phyloP scores from a whole-genome alignment of 2,888 invertebrate species.

The Yponomeuta evonymella region DNA sequence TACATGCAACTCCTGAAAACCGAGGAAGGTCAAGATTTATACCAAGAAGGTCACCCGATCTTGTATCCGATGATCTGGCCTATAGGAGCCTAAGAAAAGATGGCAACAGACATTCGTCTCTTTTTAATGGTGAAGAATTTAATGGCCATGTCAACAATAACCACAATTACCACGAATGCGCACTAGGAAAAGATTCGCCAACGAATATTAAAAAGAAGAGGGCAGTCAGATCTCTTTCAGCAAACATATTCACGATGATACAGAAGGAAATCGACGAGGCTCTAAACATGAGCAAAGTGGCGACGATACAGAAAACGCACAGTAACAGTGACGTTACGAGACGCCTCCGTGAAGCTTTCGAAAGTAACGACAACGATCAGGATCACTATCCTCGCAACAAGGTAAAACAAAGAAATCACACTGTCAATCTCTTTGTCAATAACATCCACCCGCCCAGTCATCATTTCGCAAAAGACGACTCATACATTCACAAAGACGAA shows the following conservation, averaged over 20 bases:
- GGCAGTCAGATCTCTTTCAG: conserved; percentile 88
- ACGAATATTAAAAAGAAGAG: conserved; percentile 82
- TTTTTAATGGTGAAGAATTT: conserved; percentile 66
- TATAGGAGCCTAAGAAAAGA: conserved; percentile 91
- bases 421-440: conserved; percentile 69
- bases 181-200: conserved; percentile 51
- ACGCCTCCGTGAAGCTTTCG: conserved; percentile 62
- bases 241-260: conserved; percentile 87
- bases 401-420: conserved; percentile 73
- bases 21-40: conserved; percentile 78
- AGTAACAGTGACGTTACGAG: conserved; percentile 78
- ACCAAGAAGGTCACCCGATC: conserved; percentile 84
- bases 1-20: conserved; percentile 83
- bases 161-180: conserved; percentile 50
- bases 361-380: conserved; percentile 62
- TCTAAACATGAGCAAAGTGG: conserved; percentile 66
- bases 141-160: conserved; percentile 67
- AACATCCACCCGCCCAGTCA: conserved; percentile 57
- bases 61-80: conserved; percentile 91
- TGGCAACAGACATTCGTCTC: conserved; percentile 70
- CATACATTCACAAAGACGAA: conserved; percentile 69
- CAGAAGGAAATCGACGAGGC: conserved; percentile 80
- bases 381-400: conserved; percentile 66
- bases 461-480: conserved; percentile 71
- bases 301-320: conserved; percentile 76